These are phyloP conservation scores for Zaprionus vittiger DNA, from an alignment of 1,140 invertebrate species.

Conservation along the genomic window DNA sequence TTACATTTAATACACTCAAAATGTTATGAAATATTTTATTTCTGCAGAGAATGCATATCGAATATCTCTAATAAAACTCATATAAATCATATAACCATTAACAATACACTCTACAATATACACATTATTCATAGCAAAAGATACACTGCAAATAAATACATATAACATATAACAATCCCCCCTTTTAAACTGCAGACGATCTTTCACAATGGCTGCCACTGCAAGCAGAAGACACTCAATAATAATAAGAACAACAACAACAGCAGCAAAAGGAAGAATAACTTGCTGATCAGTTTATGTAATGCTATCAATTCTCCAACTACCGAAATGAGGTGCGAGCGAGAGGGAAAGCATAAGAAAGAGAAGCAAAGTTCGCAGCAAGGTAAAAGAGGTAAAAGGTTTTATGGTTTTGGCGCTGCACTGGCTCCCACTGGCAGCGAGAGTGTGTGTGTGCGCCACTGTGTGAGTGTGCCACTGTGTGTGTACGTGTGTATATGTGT, in stretches of 20 bases:
- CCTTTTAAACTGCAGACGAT: neutral
- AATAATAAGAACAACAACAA: neutral
- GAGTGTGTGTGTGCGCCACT: neutral
- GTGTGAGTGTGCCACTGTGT: neutral
- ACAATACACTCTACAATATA: neutral
- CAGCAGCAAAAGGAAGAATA: neutral
- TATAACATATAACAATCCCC: neutral
- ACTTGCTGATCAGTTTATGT: slow-evolving; percentile 5
- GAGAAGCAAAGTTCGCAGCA: slow-evolving; percentile 14
- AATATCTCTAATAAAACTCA: too few species aligned
- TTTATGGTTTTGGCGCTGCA: slow-evolving; percentile 46
- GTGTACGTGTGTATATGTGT: neutral
- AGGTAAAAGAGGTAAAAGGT: slow-evolving; percentile 22
- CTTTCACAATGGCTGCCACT: neutral
- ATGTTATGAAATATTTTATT: too few species aligned
- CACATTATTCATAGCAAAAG: neutral
- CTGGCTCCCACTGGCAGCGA: slow-evolving; percentile 18
- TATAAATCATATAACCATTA: too few species aligned
- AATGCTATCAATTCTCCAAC: neutral
- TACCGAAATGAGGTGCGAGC: neutral
- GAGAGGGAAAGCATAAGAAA: neutral
- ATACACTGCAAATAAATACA: neutral
- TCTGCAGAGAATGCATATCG: too few species aligned
- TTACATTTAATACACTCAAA: too few species aligned
- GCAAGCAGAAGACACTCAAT: neutral